These are phyloP conservation scores for Eristalis intricaria DNA, from an alignment of 2,888 invertebrate genomes.

Conservation along the genomic window DNA sequence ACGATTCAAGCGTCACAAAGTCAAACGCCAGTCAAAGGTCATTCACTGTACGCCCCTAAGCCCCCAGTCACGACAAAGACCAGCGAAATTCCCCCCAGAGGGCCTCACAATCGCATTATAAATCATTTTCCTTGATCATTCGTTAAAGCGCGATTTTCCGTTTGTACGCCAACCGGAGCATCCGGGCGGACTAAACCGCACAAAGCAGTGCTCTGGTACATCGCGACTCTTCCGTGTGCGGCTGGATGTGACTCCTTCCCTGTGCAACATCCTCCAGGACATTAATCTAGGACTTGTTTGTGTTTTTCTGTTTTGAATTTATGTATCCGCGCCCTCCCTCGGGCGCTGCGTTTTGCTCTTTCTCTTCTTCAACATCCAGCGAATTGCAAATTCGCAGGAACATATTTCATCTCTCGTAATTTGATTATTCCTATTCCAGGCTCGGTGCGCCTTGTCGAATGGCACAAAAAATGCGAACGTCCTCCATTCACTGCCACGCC, in stretches of 20 bases:
- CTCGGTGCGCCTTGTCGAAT: slow-evolving; percentile 12
- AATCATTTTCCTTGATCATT: slow-evolving; percentile 39
- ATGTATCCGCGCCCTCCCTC: neutral
- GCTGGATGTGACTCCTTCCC: slow-evolving; percentile 4
- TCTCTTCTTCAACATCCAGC: neutral
- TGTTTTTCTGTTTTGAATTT: slow-evolving; percentile 27
- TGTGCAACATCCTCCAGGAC: neutral
- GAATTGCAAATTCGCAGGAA: slow-evolving; percentile 47
- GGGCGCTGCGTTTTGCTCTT: neutral
- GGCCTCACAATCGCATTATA: slow-evolving; percentile 36
- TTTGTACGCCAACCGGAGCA: neutral
- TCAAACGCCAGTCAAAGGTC: neutral
- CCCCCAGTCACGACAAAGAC: neutral
- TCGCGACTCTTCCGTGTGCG: neutral
- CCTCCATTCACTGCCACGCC: slow-evolving; percentile 3
- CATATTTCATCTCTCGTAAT: slow-evolving; percentile 58
- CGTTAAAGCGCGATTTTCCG: slow-evolving; percentile 36
- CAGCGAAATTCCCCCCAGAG: slow-evolving; percentile 17
- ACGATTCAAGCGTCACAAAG: too few species aligned
- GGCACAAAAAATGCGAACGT: slow-evolving; percentile 16
- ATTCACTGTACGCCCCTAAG: neutral
- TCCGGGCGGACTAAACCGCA: neutral
- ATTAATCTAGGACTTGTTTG: slow-evolving; percentile 3
- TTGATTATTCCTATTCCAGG: slow-evolving; percentile 43
- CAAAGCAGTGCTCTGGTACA: neutral